Percentiles rank a stretch among this genome's conserved stretches.
These are phyloP conservation scores for Ariolimax columbianus DNA, from an alignment of 2,888 invertebrate species.

Conservation along the genomic window DNA sequence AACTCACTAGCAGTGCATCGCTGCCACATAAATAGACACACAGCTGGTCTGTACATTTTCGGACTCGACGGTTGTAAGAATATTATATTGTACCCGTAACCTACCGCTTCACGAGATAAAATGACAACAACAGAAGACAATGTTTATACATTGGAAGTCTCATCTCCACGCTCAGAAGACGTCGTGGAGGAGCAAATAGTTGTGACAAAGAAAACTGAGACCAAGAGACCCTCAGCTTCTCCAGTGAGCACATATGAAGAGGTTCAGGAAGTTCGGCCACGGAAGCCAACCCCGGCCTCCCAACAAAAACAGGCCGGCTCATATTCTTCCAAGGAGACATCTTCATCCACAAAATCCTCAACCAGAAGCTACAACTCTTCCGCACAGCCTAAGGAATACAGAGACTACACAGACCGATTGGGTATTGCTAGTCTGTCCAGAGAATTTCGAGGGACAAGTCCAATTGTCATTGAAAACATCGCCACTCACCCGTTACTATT, in stretches of 20 bases:
- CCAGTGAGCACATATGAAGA: constrained; percentile 45
- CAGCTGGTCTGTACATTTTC: background rate
- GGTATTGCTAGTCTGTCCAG: constrained; percentile 56
- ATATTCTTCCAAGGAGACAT: constrained; percentile 36
- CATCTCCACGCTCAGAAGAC: constrained; percentile 29
- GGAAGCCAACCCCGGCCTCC: constrained; percentile 18
- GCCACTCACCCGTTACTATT: constrained; percentile 64
- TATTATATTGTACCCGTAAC: background rate
- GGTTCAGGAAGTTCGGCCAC: constrained; percentile 49
- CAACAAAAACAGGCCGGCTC: constrained; percentile 31
- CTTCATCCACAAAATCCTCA: background rate
- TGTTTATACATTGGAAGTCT: constrained; percentile 32
- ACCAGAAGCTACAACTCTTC: constrained; percentile 37
- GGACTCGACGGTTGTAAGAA: background rate
- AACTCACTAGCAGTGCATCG: background rate
- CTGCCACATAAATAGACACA: background rate
- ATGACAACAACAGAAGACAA: constrained; percentile 38
- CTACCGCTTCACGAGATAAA: background rate
- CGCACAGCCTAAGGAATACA: constrained; percentile 35
- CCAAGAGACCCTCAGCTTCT: constrained; percentile 45
- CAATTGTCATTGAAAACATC: constrained; percentile 71
- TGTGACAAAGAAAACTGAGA: constrained; percentile 47
- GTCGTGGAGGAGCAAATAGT: constrained; percentile 31
- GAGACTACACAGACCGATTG: constrained; percentile 49
- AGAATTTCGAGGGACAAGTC: constrained; percentile 71